A percentile compares a stretch with the other conserved stretches of the same genome.
Conservation (phyloP, 2,888 invertebrate genomes). For the Dioctria rufipes region DNA sequence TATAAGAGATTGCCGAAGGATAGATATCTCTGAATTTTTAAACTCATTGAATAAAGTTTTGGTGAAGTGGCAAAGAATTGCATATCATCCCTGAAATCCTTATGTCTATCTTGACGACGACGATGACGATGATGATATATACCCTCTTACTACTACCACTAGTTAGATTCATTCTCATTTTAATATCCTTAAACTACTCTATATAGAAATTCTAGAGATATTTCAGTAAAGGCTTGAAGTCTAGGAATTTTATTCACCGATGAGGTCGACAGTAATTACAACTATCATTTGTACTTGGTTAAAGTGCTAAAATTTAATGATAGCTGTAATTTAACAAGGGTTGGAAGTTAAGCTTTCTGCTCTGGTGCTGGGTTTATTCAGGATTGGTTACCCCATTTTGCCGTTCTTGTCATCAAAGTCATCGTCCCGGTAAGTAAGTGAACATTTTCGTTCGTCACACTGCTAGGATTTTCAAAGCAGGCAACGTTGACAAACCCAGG, state of each 20-base stretch:
- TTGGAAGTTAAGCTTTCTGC: slow-evolving; percentile 31
- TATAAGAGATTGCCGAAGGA: not conserved
- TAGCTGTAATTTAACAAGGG: slow-evolving; percentile 50
- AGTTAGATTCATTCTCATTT: not conserved
- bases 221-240: not conserved
- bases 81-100: not conserved
- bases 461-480: slow-evolving; percentile 39
- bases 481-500: slow-evolving; percentile 25
- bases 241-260: slow-evolving; percentile 15
- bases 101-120: not conserved
- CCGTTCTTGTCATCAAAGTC: slow-evolving; percentile 44
- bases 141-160: no score
- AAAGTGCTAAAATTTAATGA: slow-evolving; percentile 54
- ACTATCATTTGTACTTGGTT: slow-evolving; percentile 52
- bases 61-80: not conserved
- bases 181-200: not conserved
- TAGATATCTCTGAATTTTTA: not conserved
- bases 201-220: not conserved
- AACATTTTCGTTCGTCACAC: slow-evolving; percentile 38
- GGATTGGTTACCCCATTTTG: slow-evolving; percentile 8
- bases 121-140: no score
- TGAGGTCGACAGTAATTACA: slow-evolving; percentile 46
- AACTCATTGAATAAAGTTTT: not conserved
- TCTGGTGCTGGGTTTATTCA: slow-evolving; percentile 40
- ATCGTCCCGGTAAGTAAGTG: slow-evolving; percentile 39